A percentile compares a stretch with the other conserved stretches of the same genome.
phyloP scores from a whole-genome alignment of 2,113 vertebrate species.

The Plestiodon gilberti region DNA sequence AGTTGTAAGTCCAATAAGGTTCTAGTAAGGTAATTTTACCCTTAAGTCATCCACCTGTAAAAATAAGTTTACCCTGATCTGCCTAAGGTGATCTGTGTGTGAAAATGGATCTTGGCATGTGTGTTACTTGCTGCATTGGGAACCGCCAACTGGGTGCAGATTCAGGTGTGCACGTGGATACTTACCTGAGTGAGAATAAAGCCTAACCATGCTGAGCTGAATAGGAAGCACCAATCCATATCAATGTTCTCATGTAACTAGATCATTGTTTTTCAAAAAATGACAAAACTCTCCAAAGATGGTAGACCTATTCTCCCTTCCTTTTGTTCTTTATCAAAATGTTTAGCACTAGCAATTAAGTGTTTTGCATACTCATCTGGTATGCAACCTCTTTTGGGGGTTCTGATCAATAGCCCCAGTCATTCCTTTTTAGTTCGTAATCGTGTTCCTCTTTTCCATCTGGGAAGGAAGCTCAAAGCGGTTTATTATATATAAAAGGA shows the following conservation, averaged over 20 bases:
- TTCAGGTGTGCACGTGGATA: not conserved
- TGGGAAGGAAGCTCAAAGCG: not conserved
- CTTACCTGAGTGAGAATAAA: not conserved
- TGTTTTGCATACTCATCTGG: not conserved
- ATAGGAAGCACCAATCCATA: not conserved
- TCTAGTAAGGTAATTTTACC: slow-evolving; percentile 58
- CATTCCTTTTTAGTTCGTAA: not conserved
- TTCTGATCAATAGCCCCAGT: not conserved
- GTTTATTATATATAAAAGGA: not conserved
- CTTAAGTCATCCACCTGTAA: slow-evolving; percentile 47
- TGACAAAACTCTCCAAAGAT: slow-evolving; percentile 53
- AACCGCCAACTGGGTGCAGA: no score
- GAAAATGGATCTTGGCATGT: no score
- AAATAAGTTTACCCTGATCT: not conserved
- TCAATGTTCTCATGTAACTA: not conserved
- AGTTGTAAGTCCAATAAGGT: no score
- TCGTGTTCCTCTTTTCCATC: no score
- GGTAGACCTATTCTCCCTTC: slow-evolving; percentile 41
- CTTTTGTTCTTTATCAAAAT: slow-evolving; percentile 51
- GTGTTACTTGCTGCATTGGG: not conserved
- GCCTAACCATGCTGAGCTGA: not conserved
- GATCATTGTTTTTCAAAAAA: not conserved
- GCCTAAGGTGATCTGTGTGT: not conserved
- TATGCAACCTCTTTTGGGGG: not conserved
- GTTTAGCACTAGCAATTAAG: slow-evolving; percentile 49